A percentile compares a stretch with the other conserved stretches of the same genome.
These are phyloP conservation scores for Rhyacophila evoluta DNA, from an alignment of 2,888 invertebrate genomes.

Conservation along the genomic window DNA sequence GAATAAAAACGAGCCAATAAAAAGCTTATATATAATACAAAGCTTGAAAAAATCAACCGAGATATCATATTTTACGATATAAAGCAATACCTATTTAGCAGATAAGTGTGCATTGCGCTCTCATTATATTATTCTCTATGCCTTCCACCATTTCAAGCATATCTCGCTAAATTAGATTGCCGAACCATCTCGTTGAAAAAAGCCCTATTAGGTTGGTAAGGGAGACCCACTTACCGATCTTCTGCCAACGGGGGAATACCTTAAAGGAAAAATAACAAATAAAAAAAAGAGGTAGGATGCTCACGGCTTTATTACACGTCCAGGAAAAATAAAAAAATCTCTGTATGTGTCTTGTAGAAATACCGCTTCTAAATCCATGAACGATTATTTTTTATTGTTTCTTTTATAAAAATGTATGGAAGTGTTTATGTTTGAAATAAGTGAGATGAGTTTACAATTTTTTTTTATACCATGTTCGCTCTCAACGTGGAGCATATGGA, in stretches of 20 bases:
- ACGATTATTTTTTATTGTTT: background rate
- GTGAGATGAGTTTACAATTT: no score
- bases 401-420: no score
- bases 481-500: no score
- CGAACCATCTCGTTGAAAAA: background rate
- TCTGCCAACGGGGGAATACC: background rate
- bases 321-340: background rate
- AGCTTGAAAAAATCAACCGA: no score
- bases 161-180: conserved; percentile 22
- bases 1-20: no score
- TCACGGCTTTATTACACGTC: background rate
- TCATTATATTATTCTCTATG: conserved; percentile 8
- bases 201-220: background rate
- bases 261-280: conserved; percentile 21
- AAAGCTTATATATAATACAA: no score
- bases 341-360: background rate
- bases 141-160: background rate
- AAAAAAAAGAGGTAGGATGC: background rate
- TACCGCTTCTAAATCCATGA: background rate
- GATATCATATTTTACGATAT: no score
- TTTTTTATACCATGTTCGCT: no score
- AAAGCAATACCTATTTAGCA: background rate
- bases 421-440: no score
- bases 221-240: conserved; percentile 15
- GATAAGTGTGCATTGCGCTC: background rate